Evolutionary conservation across 2,113 vertebrate species (phyloP).

Genomic region (Hymenochirus boettgeri): DNA sequence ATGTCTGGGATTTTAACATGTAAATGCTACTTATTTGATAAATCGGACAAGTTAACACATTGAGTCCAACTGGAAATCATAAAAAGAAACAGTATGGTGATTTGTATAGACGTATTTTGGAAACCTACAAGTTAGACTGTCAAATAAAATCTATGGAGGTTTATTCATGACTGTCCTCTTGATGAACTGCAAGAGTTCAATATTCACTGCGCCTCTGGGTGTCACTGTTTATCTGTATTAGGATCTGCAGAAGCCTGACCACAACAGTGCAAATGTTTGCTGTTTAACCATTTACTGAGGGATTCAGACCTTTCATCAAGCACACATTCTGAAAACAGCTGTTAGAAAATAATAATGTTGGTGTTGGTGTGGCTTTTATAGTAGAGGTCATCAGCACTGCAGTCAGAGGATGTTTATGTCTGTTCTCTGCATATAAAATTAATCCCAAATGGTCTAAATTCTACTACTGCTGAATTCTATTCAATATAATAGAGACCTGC

Average conservation of each 20-base stretch:
- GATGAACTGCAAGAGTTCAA: neutral
- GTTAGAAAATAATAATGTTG: conserved; percentile 48
- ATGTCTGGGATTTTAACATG: no score
- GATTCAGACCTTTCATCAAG: conserved; percentile 44
- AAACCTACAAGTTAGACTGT: no score
- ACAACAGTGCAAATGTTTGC: conserved; percentile 23
- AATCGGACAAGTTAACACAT: no score
- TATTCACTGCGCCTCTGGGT: conserved; percentile 60
- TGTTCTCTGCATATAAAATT: conserved; percentile 33
- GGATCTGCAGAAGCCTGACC: conserved; percentile 3
- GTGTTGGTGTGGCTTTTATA: conserved; percentile 37
- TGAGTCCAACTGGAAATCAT: no score
- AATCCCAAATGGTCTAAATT: conserved; percentile 22
- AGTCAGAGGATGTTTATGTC: conserved; percentile 39
- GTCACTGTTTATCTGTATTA: conserved; percentile 70
- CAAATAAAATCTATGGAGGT: neutral
- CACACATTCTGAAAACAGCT: conserved; percentile 51
- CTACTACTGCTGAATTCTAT: conserved; percentile 26
- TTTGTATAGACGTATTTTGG: no score
- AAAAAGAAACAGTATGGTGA: no score
- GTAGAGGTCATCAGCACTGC: conserved; percentile 31
- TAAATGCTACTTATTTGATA: no score
- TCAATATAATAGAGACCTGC: neutral
- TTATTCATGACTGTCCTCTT: neutral
- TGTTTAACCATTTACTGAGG: conserved; percentile 49